Evolutionary conservation across 2,113 vertebrate species (phyloP).

Genomic region (Pseudopodoces humilis): DNA sequence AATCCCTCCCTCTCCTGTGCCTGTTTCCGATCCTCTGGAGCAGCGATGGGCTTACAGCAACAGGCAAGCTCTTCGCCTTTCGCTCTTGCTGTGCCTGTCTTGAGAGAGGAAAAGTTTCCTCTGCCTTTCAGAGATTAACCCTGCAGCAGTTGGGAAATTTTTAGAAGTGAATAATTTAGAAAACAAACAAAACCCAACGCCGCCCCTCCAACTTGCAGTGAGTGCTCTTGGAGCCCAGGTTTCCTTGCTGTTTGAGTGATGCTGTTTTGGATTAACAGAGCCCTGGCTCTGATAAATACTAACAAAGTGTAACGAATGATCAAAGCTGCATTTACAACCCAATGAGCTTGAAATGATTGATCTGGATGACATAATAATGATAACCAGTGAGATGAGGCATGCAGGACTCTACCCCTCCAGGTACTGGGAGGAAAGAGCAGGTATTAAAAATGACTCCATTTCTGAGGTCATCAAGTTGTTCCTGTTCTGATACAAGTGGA

Average conservation of each 20-base stretch:
- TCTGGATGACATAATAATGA: constrained; percentile 81
- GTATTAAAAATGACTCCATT: constrained; percentile 32
- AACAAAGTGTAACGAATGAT: constrained; percentile 85
- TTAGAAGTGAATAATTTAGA: constrained; percentile 58
- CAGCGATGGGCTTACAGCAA: neutral
- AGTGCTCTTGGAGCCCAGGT: constrained; percentile 60
- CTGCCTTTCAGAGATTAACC: neutral
- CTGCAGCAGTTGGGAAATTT: constrained; percentile 42
- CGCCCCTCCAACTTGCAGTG: neutral
- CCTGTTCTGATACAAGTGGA: neutral
- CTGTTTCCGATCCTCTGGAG: neutral
- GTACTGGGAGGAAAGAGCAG: constrained; percentile 43
- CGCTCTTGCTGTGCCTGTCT: neutral
- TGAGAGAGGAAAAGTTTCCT: neutral
- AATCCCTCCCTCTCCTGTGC: neutral
- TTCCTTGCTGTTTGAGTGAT: constrained; percentile 58
- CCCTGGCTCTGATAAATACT: constrained; percentile 80
- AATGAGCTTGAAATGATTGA: constrained; percentile 73
- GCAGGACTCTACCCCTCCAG: constrained; percentile 66
- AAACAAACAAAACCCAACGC: constrained; percentile 22
- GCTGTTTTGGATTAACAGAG: constrained; percentile 78
- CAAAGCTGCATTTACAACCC: constrained; percentile 76
- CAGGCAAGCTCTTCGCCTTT: fast-evolving
- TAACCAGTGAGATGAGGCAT: constrained; percentile 74
- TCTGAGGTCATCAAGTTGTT: constrained; percentile 59